Base-by-base conservation (phyloP, 2,888 invertebrate genomes). In the Gisinianus flammeolus region DNA sequence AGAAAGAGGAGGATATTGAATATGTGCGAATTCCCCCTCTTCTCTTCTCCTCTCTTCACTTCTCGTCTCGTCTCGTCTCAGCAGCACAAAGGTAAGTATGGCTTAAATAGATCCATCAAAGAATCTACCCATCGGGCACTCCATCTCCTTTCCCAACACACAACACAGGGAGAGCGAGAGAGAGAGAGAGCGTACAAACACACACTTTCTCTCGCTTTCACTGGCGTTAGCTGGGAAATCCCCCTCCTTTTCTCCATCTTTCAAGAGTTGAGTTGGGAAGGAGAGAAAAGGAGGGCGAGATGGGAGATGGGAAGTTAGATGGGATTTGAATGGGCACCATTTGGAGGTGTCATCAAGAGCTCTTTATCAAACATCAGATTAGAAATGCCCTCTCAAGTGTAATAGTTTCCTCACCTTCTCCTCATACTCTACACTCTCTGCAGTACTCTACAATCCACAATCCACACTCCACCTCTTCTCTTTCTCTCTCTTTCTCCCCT, bases 301-400 rank as follows among this genome's bases (percentile, higher is more conserved):
- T 73, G 26, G 70, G 28, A 44, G 66, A 74, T 35, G 74, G 6
- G 8, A 74, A 62, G 33, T 69, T 68, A 67, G 76, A 76, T 69
- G 54, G 30, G 76, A 76, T 58, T 76, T 76, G 52, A 76, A 68
- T 76, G 52, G 26, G 54, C 56, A 69, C 33, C 76, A 54, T 76
- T 68, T 85, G 83, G 81, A 83, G 81, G 82, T 83, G 81, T 85
- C 83, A 81, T 85, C 81, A 79, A 85, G 83, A 79, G 77, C 80
- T 69, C 81, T 82, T 81, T 76, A 81, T 77, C 76, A 71, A 67
- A 66, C 68, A 76, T 76, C 68, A 67, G 76, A 69, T 76, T 76
- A 69, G 76, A 76, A 76, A 76, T 69, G 76, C 52, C 58, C 16
- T 75, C 28, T 75, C 68, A 56, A 76, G 58, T 69, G 69, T 26